These are phyloP conservation scores for Cryptocheilus praepositus DNA, from an alignment of 2,888 invertebrate species.

Conservation along the genomic window DNA sequence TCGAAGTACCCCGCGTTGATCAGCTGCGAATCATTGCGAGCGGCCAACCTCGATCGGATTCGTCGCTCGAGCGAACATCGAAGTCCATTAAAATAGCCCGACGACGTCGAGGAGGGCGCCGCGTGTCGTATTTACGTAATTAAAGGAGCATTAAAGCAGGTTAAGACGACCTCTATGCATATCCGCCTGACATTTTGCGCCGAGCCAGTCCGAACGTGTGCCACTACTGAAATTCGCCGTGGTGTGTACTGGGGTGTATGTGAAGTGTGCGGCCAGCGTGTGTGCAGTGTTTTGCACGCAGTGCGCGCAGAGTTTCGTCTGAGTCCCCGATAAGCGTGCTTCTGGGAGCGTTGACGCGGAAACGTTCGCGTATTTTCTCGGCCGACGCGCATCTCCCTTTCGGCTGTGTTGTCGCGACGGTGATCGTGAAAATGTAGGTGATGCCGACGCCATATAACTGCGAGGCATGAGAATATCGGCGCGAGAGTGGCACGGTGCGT, in stretches of 20 bases:
- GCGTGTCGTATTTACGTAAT: too few species aligned
- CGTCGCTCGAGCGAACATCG: too few species aligned
- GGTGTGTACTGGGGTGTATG: not conserved
- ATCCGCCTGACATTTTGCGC: conserved; percentile 56
- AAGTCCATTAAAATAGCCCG: too few species aligned
- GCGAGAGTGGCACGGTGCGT: conserved; percentile 10
- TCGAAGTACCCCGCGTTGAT: too few species aligned
- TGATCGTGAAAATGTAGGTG: conserved; percentile 11
- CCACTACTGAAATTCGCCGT: conserved; percentile 25
- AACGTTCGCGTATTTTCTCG: not conserved
- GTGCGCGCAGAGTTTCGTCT: conserved; percentile 9
- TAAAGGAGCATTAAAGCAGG: not conserved
- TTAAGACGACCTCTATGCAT: conserved; percentile 14
- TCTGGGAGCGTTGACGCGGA: not conserved
- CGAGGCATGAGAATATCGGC: conserved; percentile 7
- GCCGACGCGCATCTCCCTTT: not conserved
- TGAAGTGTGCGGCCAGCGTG: conserved; percentile 31
- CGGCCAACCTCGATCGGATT: too few species aligned
- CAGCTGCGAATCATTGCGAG: too few species aligned
- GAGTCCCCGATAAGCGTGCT: not conserved
- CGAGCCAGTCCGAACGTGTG: conserved; percentile 31
- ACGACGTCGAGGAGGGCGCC: too few species aligned
- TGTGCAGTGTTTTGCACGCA: conserved; percentile 43
- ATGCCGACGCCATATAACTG: not conserved
- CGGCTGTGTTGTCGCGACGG: not conserved